These are phyloP conservation scores for Drosophila kanekoi DNA, from an alignment of 2,888 invertebrate species.

Conservation along the genomic window DNA sequence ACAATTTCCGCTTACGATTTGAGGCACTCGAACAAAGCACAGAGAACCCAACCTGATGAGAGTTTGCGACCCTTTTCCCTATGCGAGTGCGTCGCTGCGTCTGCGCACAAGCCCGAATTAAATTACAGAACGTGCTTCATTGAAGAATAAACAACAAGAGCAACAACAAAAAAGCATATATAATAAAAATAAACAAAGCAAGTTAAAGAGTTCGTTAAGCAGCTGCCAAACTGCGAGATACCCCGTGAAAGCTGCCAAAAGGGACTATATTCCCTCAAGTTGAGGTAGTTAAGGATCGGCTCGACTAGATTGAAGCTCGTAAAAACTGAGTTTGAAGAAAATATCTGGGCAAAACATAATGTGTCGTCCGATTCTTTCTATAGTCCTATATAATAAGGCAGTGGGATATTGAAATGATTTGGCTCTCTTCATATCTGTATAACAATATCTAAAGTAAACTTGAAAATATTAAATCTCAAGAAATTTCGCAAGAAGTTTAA, in stretches of 20 bases:
- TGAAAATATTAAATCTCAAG: no score
- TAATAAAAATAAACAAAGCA: conserved; percentile 35
- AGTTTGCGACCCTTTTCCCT: conserved; percentile 47
- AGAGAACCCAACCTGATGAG: conserved; percentile 59
- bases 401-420: no score
- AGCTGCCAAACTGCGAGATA: conserved; percentile 7
- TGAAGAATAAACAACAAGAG: conserved; percentile 22
- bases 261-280: neutral
- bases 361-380: no score
- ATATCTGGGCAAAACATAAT: no score
- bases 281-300: no score
- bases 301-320: no score
- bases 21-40: conserved; percentile 53
- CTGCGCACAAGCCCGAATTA: conserved; percentile 76
- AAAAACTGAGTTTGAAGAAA: no score
- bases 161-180: conserved; percentile 11
- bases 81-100: conserved; percentile 50
- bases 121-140: conserved; percentile 76
- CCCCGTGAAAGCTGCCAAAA: neutral
- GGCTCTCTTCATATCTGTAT: no score
- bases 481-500: no score
- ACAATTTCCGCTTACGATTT: conserved; percentile 77
- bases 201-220: conserved; percentile 22
- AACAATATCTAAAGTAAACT: no score
- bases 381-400: no score